Evolutionary conservation across 2,888 invertebrate species (phyloP).

Genomic region (Leptopilina syphax): DNA sequence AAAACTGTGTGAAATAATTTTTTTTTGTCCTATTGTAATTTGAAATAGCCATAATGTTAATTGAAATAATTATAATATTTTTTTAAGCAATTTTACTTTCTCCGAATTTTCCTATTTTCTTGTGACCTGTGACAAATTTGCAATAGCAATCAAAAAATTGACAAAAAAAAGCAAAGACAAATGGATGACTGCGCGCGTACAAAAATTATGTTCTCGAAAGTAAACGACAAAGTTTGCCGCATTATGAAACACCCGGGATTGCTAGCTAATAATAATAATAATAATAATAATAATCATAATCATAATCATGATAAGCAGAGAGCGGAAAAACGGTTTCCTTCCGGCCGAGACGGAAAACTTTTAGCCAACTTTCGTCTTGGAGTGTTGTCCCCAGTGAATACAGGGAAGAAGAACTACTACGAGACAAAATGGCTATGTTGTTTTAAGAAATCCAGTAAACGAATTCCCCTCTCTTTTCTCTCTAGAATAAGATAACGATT

Average conservation of each 20-base stretch:
- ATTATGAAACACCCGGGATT: constrained; percentile 50
- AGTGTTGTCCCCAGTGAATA: constrained; percentile 41
- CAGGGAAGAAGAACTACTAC: constrained; percentile 34
- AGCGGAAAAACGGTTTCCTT: constrained; percentile 55
- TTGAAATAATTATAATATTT: too few relatives aligned
- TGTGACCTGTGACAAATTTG: too few relatives aligned
- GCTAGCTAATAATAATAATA: constrained; percentile 56
- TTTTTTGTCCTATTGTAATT: too few relatives aligned
- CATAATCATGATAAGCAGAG: constrained; percentile 60
- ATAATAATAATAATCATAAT: constrained; percentile 57
- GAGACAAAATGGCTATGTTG: constrained; percentile 44
- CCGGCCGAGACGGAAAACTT: constrained; percentile 48
- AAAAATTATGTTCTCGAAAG: constrained; percentile 20
- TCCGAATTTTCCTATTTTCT: too few relatives aligned
- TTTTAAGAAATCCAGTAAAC: constrained; percentile 35
- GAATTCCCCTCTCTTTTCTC: background rate
- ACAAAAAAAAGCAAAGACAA: background rate
- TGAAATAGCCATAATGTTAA: too few relatives aligned
- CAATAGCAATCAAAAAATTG: too few relatives aligned
- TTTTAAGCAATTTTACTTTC: too few relatives aligned
- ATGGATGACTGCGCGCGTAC: background rate
- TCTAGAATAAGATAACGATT: constrained; percentile 13
- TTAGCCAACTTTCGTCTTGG: constrained; percentile 48
- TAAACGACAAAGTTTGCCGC: constrained; percentile 47
- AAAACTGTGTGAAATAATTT: too few relatives aligned